Base-by-base conservation (phyloP, 1,140 invertebrate species). In the Hylaeus anthracinus region DNA sequence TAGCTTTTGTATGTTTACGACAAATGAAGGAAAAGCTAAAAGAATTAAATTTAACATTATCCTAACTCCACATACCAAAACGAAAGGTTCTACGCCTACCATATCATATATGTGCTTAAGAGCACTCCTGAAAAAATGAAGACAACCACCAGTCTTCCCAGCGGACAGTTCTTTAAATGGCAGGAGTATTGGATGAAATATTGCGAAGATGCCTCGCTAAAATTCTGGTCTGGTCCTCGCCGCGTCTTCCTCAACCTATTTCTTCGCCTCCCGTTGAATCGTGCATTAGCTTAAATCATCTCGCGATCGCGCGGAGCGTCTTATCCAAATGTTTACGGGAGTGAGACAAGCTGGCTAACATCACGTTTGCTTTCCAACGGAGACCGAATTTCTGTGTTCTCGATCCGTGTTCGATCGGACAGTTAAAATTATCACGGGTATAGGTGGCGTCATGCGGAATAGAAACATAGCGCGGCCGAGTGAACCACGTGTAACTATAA, bases 81-180 rank as follows among this genome's bases (percentile, higher is more conserved):
- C 26, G 26, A 26, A 26, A 26, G 26, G 26, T 26, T 26, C 26
- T 26, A 26, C 26, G 26, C 26, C 26, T 26, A 26, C 26, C 26
- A 26, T 26, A 26, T 26, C 0, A 26, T 26, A 26, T 26, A 26
- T n/a, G 81, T 60, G 65, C 65, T 73, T 88, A 86, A 85, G 85
- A 89, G 88, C 89, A 90, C 58, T 78, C 72, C 77, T 74, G 69
- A 79, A 87, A 90, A 88, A 86, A 88, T 85, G 86, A 80, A 79
- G 86, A 84, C 56, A 70, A 77, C 85, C 87, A 90, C 90, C 89
- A 89, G 83, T 85, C 73, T 89, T 89, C 86, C 85, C 87, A 89
- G 86, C 85, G 82, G 84, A 83, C 71, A 83, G 83, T 84, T 86
- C 85, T 85, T 82, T 85, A 81, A 83, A 78, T 81, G 87, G 82